These are phyloP conservation scores for Platichthys flesus DNA, from an alignment of 2,113 vertebrate genomes.

Conservation along the genomic window DNA sequence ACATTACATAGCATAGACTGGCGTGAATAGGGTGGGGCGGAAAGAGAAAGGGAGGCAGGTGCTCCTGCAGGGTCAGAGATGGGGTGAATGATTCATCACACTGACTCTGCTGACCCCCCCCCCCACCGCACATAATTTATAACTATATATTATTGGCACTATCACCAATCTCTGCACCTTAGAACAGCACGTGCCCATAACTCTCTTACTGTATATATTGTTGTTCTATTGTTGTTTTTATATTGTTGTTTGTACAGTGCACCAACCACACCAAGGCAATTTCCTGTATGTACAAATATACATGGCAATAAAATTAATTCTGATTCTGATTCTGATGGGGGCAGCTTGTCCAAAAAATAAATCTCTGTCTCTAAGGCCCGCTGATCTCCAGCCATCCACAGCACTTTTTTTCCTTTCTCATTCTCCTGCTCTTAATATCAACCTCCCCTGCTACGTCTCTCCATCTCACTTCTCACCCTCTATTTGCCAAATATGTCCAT, in stretches of 20 bases:
- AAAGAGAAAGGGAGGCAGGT: background rate
- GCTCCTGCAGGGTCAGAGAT: background rate
- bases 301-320: no score
- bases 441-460: slow-evolving; percentile 10
- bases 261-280: no score
- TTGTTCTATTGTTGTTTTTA: no score
- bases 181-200: no score
- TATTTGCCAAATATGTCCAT: slow-evolving; percentile 27
- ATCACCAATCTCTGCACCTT: no score
- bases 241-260: no score
- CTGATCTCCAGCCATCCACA: slow-evolving; percentile 53
- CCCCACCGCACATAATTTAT: no score
- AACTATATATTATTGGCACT: no score
- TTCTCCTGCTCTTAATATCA: slow-evolving; percentile 30
- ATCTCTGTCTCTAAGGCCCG: slow-evolving; percentile 55
- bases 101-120: no score
- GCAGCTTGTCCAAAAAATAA: slow-evolving; percentile 36
- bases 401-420: slow-evolving; percentile 37
- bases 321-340: background rate
- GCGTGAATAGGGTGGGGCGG: background rate
- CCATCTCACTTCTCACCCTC: slow-evolving; percentile 29
- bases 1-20: background rate
- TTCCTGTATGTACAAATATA: no score
- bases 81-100: slow-evolving; percentile 15
- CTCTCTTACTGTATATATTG: no score